Base-by-base conservation (phyloP, 2,113 vertebrate species). In the Galbula dea region DNA sequence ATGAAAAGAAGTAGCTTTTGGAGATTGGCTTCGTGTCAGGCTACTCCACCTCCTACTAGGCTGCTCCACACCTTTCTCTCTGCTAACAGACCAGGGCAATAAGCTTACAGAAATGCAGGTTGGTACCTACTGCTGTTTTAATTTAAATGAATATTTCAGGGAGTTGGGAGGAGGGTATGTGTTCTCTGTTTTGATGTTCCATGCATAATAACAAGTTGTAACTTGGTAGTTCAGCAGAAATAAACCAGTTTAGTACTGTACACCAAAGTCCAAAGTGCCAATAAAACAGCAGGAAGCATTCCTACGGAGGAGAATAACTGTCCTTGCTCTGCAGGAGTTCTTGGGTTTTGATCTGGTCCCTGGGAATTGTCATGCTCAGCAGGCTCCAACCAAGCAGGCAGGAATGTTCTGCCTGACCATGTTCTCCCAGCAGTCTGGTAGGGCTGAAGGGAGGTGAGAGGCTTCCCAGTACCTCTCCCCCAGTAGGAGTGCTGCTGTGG, bases 401-500 rank as follows among this genome's bases (percentile, higher is more conserved):
- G 48, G 18, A 74, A 59, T 0, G 2, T 55, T 66, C 2, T 30
- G 39, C 65, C 69, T 8, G 51, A 22, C 59, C 43, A 2, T 7
- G 32, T 15, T 12, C 41, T 45, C 6, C 29, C 3, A 0, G 66
- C n/a, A 18, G 54, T 4, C 18, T 1, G 2, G 26, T 8, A 4
- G 0, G 5, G 39, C 39, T 19, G 6, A 27, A 26, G 58, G 6
- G 30, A 34, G 14, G 29, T 5, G 12, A 43, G 49, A 17, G 18
- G 36, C 18, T 55, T 30, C 57, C 54, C 9, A 4, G 51, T 1
- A 45, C 36, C 39, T 15, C 29, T 69, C n/a, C n/a, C 12, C 20
- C 37, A 5, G 0, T 0, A 1, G 45, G 37, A 22, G 72, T 29
- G 57, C 48, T 55, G 32, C 66, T 27, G 18, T 0, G 4, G 66